A percentile compares a stretch with the other conserved stretches of the same genome.
Conservation (phyloP, 2,113 vertebrate genomes). For the Gymnogyps californianus region DNA sequence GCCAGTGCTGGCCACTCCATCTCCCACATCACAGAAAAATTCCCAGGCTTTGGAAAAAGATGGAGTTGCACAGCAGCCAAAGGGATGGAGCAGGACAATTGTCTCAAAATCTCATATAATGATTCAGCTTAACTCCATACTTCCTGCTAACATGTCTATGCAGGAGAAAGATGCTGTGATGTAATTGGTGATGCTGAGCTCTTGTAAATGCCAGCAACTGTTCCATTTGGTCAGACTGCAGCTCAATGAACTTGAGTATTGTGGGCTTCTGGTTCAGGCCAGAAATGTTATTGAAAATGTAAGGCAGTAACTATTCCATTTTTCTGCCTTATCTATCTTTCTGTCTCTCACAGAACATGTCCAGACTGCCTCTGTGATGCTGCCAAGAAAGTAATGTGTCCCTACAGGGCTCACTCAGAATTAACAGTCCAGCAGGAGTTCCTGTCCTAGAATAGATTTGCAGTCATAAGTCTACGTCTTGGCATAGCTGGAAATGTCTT, state of each 20-base stretch:
- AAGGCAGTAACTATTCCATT: not conserved
- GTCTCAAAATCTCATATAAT: not conserved
- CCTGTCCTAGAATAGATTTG: not conserved
- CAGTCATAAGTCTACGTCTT: not conserved
- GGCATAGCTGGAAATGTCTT: not conserved
- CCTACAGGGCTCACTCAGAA: not conserved
- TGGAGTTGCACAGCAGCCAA: not conserved
- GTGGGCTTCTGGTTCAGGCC: not conserved
- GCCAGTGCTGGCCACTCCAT: not conserved
- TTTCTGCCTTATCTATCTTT: not conserved
- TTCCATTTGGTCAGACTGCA: not conserved
- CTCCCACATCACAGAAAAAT: not conserved
- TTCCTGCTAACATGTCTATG: not conserved
- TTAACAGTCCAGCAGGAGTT: not conserved
- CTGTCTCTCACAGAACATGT: not conserved
- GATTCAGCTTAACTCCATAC: not conserved
- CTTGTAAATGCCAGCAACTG: not conserved
- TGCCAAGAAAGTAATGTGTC: not conserved
- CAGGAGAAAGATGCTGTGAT: not conserved
- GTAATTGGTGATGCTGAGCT: not conserved
- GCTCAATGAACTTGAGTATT: not conserved
- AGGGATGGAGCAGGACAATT: not conserved
- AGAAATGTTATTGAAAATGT: not conserved
- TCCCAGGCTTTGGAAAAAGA: not conserved
- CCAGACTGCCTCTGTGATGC: not conserved